Evolutionary conservation across 2,888 invertebrate genomes (phyloP).

Genomic region (Deladenus siricidicola): DNA sequence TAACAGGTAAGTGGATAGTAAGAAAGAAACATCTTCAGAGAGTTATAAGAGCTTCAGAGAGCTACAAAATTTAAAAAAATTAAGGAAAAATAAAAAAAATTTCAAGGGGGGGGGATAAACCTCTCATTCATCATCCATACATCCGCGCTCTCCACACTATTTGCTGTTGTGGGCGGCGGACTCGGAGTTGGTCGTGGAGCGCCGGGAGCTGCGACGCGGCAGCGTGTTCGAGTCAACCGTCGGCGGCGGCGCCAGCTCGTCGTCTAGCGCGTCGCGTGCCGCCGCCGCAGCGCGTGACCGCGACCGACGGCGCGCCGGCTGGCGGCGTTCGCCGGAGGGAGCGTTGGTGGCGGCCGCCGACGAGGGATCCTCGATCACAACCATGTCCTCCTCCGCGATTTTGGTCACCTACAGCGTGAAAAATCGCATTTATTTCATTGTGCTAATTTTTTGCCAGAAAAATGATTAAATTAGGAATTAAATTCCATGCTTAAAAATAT

Average conservation of each 20-base stretch:
- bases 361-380: conserved; percentile 10
- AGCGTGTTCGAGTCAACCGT: conserved; percentile 3
- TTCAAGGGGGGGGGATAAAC: no score
- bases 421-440: neutral
- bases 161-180: neutral
- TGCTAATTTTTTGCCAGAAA: neutral
- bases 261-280: neutral
- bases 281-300: conserved; percentile 12
- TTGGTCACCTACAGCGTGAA: neutral
- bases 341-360: no score
- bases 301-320: conserved; percentile 4
- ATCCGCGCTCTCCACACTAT: neutral
- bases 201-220: conserved; percentile 10
- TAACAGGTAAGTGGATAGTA: no score
- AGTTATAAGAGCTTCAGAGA: no score
- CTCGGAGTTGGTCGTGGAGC: neutral
- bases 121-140: no score
- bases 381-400: conserved; percentile 9
- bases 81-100: no score
- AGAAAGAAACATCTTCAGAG: no score
- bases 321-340: neutral
- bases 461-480: neutral
- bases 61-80: no score
- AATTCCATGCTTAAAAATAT: no score
- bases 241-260: neutral